Base-by-base conservation (phyloP, 2,888 invertebrate species). In the Acronicta alni region DNA sequence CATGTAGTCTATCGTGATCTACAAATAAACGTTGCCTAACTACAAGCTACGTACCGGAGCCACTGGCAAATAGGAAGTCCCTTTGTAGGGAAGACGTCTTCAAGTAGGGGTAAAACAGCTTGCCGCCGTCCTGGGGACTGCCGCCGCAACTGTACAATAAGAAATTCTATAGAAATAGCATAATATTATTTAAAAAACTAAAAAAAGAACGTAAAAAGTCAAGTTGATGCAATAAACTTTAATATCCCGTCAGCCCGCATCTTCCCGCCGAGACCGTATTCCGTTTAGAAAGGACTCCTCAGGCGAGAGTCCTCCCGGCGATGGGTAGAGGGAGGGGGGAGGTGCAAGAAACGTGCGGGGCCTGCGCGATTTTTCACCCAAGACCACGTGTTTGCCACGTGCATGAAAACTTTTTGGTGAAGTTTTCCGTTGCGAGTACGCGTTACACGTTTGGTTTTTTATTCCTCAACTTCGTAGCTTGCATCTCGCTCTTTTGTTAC, bases 1-100 rank as follows among this genome's bases (percentile, higher is more conserved):
- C 43, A 61, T 54, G 59, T 60, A 65, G 59, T 66, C 62, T 75
- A 72, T 57, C 39, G 54, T 66, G 60, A 56, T 72, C 74, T 75
- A 76, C 71, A 74, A 65, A 59, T 67, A 75, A 69, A 66, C 63
- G 72, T 63, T 54, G 61, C 75, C 64, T 67, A 73, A 75, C 73
- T 69, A 75, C 71, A 53, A 68, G 52, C 61, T 67, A 83, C 94
- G 92, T 88, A 95, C 95, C 95, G 84, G 95, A 95, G 89, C 94
- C 94, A 92, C 94, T 94, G 87, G 94, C 93, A 88, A 95, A 95
- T 79, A 94, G 91, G 88, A 94, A 92, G 86, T 95, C 94, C 94
- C 94, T 93, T 88, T 94, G 95, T 67, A 94, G 93, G 93, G 95
- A 93, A 71, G 95, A 94, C 93, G 95, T 95, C 90, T 95, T 95